phyloP scores from a whole-genome alignment of 2,797 vertebrate genomes.

The Martes flavigula region DNA sequence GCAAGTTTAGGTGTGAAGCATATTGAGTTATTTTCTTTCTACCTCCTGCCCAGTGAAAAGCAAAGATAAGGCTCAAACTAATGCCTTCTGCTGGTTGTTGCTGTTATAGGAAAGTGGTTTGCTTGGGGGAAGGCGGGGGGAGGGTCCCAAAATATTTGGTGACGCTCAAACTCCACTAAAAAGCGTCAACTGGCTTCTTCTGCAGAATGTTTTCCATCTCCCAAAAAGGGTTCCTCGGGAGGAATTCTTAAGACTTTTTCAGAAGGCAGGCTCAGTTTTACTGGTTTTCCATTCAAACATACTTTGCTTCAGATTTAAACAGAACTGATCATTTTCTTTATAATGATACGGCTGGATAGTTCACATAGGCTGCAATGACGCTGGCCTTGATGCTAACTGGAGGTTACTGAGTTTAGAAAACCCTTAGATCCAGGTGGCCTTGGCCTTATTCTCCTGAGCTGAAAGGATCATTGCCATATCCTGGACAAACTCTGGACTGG shows the following conservation, averaged over 20 bases:
- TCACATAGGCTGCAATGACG: neutral
- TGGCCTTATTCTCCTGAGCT: neutral
- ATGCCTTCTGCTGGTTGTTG: neutral
- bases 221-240: neutral
- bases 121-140: neutral
- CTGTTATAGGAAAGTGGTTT: neutral
- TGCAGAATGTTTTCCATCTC: neutral
- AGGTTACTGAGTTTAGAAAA: neutral
- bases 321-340: neutral
- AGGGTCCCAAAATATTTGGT: conserved; percentile 19
- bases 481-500: neutral
- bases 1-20: conserved; percentile 31
- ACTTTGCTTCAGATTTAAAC: conserved; percentile 11
- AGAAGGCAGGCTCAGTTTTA: conserved; percentile 40
- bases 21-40: conserved; percentile 31
- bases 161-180: conserved; percentile 45
- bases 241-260: conserved; percentile 33
- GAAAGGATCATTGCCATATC: neutral
- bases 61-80: conserved; percentile 48
- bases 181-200: neutral
- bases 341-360: neutral
- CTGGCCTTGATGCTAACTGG: neutral
- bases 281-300: conserved; percentile 48
- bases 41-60: conserved; percentile 23
- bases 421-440: neutral